A percentile compares a stretch with the other conserved stretches of the same genome.
Evolutionary conservation across 2,113 vertebrate genomes (phyloP).

Genomic region (Sphaerodactylus townsendi): DNA sequence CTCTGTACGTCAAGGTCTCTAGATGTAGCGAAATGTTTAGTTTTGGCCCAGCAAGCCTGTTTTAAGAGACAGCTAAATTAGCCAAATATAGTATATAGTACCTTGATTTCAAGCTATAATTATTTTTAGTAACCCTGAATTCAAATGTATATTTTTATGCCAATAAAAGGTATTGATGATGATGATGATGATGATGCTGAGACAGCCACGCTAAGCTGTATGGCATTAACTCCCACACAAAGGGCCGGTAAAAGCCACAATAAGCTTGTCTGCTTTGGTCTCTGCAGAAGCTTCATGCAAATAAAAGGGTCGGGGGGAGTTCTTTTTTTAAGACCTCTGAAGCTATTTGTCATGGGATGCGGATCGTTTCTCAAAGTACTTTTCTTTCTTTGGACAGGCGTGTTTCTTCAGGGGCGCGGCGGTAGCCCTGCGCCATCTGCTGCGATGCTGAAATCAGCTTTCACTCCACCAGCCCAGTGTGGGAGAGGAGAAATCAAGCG

Average conservation of each 20-base stretch:
- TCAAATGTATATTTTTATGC: too few species aligned
- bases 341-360: not conserved
- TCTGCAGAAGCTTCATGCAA: not conserved
- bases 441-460: not conserved
- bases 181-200: too few species aligned
- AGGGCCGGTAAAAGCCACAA: not conserved
- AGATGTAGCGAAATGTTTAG: too few species aligned
- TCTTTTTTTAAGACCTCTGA: not conserved
- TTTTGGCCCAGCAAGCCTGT: too few species aligned
- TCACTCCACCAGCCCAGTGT: not conserved
- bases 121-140: too few species aligned
- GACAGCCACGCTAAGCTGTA: not conserved
- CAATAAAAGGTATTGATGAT: too few species aligned
- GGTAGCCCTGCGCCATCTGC: not conserved
- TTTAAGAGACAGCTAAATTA: too few species aligned
- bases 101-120: too few species aligned
- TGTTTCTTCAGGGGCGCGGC: not conserved
- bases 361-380: not conserved
- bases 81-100: too few species aligned
- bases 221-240: not conserved
- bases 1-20: too few species aligned
- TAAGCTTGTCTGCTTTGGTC: not conserved
- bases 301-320: not conserved
- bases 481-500: conserved; percentile 14
- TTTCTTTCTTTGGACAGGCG: not conserved